Percentiles rank a stretch among this genome's conserved stretches.
phyloP scores from a whole-genome alignment of 2,113 vertebrate genomes.

The Pao palembangensis region DNA sequence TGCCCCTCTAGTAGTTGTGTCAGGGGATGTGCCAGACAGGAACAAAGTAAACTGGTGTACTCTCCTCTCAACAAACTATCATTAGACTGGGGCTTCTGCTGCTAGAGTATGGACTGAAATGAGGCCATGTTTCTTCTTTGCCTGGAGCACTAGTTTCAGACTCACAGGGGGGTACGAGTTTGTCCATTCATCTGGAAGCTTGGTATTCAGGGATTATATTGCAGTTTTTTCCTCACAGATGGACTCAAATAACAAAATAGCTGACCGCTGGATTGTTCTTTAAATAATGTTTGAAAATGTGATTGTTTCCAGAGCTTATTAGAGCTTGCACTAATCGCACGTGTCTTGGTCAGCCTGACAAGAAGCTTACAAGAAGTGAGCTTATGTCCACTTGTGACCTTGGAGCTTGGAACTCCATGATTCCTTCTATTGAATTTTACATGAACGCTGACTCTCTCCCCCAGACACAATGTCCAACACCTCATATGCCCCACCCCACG shows the following conservation, averaged over 20 bases:
- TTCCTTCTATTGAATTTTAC: conserved; percentile 61
- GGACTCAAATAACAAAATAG: not conserved
- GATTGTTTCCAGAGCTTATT: not conserved
- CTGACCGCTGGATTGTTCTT: conserved; percentile 5
- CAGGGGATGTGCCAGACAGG: not conserved
- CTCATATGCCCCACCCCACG: conserved; percentile 37
- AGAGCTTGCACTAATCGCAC: conserved; percentile 12
- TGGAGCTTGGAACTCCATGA: conserved; percentile 45
- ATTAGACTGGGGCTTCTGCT: conserved; percentile 7
- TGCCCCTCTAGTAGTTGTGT: not conserved
- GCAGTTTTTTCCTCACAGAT: conserved; percentile 1
- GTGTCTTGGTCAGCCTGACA: conserved; percentile 38
- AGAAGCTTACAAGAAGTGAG: conserved; percentile 58
- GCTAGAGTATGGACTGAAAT: conserved; percentile 17
- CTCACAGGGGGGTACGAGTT: conserved; percentile 20
- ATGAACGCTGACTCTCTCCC: conserved; percentile 34
- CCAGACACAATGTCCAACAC: conserved; percentile 35
- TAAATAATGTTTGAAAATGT: not conserved
- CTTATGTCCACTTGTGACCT: conserved; percentile 54
- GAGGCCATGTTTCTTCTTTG: conserved; percentile 17
- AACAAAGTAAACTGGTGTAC: not conserved
- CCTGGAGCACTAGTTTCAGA: not conserved
- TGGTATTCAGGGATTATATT: conserved; percentile 35
- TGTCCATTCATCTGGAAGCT: conserved; percentile 37
- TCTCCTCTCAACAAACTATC: not conserved